Evolutionary conservation across 2,797 vertebrate genomes (phyloP), one percentile per base, ranked within the genome.

Genomic region (Melanotaenia parkinsoni): DNA sequence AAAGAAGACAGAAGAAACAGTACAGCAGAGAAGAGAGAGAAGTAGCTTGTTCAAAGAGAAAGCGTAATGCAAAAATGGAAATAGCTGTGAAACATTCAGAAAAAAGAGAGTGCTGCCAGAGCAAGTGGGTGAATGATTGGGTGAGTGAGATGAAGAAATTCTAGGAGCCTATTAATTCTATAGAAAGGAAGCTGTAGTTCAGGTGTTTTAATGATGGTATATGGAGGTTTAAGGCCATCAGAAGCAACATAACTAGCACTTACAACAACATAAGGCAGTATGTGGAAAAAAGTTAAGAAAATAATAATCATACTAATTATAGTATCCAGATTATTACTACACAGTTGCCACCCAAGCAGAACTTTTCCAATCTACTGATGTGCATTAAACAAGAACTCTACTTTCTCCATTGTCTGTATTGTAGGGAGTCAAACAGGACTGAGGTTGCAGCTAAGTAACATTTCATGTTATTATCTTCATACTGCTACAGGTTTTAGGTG

Each of bases 241-340:
- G 26, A 84, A 83, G 77, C 61, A 82, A 71, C 68, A 64, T 92
- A 90, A 93, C 94, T 94, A 93, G 72, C 71, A 68, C 77, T 69
- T 62, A 61, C 43, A 82, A 74, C 72, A 81, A 74, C 73, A 74
- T 84, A 61, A 81, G 58, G 66, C 68, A 79, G 63, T 53, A 63
- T 16, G 9, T 22, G 58, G 37, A 38, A 47, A 64, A 68, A 43
- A 54, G 11, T 33, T 53, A 71, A 63, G 33, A 57, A 54, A 40
- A 56, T 32, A 54, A 56, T 61, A 70, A 70, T 61, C 26, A 70
- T 33, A 24, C 63, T 88, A 79, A 85, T 86, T 66, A 83, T 71
- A 78, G 78, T 74, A 80, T 65, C 68, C 57, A 73, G 77, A 67
- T 82, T 74, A 83, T 80, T 76, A 74, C 45, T 53, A 63, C 54